Evolutionary conservation across 2,797 vertebrate species (phyloP).

Genomic region (Zenarchopterus dispar): DNA sequence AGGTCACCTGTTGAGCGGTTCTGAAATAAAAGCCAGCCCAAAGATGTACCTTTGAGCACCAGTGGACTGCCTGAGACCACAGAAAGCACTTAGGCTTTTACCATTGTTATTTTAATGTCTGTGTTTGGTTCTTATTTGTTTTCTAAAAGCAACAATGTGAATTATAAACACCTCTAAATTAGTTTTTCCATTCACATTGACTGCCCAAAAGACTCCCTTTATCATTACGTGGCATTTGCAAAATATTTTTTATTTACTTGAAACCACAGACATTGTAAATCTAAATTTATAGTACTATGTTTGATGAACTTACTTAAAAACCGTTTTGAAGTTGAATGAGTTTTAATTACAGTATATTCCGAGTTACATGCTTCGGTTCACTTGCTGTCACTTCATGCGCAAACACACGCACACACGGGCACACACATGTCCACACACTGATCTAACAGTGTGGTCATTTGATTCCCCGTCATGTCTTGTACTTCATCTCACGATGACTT

Average conservation of each 20-base stretch:
- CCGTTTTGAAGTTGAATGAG: background rate
- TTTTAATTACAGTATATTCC: background rate
- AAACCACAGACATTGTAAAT: slow-evolving; percentile 24
- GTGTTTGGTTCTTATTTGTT: slow-evolving; percentile 1
- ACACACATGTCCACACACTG: slow-evolving; percentile 6
- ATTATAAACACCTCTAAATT: slow-evolving; percentile 4
- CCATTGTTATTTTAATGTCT: slow-evolving; percentile 13
- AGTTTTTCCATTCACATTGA: background rate
- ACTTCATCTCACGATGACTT: slow-evolving; percentile 22
- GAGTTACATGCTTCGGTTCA: background rate
- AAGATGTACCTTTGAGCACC: background rate
- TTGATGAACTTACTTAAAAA: slow-evolving; percentile 5
- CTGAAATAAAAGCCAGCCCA: background rate
- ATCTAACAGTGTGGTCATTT: slow-evolving; percentile 13
- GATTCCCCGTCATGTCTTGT: slow-evolving; percentile 19
- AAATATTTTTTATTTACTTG: slow-evolving; percentile 10
- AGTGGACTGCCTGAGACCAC: slow-evolving; percentile 2
- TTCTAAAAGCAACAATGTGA: slow-evolving; percentile 7
- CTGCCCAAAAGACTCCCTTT: slow-evolving; percentile 13
- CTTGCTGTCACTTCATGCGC: background rate
- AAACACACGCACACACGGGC: background rate
- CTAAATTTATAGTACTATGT: slow-evolving; percentile 17
- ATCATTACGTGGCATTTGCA: slow-evolving; percentile 9
- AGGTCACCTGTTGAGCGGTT: slow-evolving; percentile 11
- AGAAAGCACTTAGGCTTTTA: slow-evolving; percentile 1